Evolutionary conservation across 2,888 invertebrate genomes (phyloP).

Genomic region (Quadroppia sp.): DNA sequence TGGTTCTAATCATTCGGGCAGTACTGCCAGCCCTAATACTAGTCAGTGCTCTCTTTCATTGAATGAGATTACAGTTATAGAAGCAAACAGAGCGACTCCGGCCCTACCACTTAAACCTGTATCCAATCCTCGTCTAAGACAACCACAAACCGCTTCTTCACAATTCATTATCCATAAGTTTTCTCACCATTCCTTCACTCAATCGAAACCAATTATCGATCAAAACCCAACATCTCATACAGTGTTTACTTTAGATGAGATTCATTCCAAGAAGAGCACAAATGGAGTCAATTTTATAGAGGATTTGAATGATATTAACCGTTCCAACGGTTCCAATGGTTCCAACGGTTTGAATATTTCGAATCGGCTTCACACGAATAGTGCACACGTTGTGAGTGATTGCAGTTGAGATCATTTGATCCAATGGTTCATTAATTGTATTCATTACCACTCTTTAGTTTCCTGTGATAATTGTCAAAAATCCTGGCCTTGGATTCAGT

Average conservation of each 20-base stretch:
- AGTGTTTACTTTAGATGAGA: neutral
- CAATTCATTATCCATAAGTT: slow-evolving; percentile 27
- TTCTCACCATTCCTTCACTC: slow-evolving; percentile 13
- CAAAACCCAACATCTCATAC: slow-evolving; percentile 19
- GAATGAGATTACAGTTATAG: neutral
- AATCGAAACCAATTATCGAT: slow-evolving; percentile 1
- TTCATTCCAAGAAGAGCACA: neutral
- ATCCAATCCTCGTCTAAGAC: neutral
- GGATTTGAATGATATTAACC: neutral
- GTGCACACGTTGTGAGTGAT: slow-evolving; percentile 25
- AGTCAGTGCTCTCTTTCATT: neutral
- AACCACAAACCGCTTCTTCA: slow-evolving; percentile 19
- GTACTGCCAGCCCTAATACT: neutral
- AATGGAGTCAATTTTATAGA: slow-evolving; percentile 26
- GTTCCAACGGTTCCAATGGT: slow-evolving; percentile 1
- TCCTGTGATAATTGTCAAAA: slow-evolving; percentile 57
- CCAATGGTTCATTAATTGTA: neutral
- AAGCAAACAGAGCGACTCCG: neutral
- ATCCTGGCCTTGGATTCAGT: slow-evolving; percentile 60
- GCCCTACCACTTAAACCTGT: slow-evolving; percentile 10
- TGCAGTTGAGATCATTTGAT: neutral
- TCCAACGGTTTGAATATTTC: slow-evolving; percentile 8
- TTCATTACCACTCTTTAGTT: slow-evolving; percentile 50
- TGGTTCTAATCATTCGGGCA: neutral
- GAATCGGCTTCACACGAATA: neutral